Conservation (phyloP, 2,888 invertebrate species). For the Gastrophysa polygoni region DNA sequence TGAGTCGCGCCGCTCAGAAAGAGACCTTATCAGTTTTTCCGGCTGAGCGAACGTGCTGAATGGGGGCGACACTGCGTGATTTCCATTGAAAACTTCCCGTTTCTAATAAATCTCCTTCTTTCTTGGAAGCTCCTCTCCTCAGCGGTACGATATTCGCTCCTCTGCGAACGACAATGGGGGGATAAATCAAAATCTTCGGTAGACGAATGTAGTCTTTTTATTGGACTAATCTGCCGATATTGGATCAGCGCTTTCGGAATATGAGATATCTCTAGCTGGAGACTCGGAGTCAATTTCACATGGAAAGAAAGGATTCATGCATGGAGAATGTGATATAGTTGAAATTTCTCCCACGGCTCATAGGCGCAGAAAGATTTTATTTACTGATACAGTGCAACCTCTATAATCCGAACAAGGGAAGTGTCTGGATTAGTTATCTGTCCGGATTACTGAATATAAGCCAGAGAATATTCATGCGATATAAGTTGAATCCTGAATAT, state of each 20-base stretch:
- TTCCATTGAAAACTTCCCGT: constrained; percentile 33
- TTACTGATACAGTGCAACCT: too few relatives aligned
- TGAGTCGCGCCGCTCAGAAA: constrained; percentile 27
- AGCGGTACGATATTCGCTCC: constrained; percentile 40
- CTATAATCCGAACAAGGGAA: too few relatives aligned
- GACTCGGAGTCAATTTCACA: too few relatives aligned
- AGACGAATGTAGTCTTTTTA: constrained; percentile 26
- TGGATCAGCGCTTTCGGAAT: constrained; percentile 6
- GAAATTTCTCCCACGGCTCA: too few relatives aligned
- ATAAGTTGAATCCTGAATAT: too few relatives aligned
- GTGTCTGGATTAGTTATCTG: too few relatives aligned
- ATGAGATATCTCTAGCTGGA: not conserved
- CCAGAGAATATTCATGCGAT: too few relatives aligned
- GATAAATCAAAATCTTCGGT: constrained; percentile 35
- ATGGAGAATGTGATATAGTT: too few relatives aligned
- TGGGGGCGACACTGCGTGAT: constrained; percentile 40
- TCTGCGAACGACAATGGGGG: constrained; percentile 35
- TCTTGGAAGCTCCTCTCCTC: constrained; percentile 27
- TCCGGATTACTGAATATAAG: too few relatives aligned
- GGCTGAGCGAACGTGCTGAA: constrained; percentile 40
- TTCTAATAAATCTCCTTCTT: constrained; percentile 41
- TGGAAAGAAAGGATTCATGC: too few relatives aligned
- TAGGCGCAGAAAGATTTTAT: too few relatives aligned
- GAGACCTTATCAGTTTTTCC: constrained; percentile 51
- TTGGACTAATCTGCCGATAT: constrained; percentile 14